Conservation (phyloP, 1,140 invertebrate genomes). For the Oryctes rhinoceros region DNA sequence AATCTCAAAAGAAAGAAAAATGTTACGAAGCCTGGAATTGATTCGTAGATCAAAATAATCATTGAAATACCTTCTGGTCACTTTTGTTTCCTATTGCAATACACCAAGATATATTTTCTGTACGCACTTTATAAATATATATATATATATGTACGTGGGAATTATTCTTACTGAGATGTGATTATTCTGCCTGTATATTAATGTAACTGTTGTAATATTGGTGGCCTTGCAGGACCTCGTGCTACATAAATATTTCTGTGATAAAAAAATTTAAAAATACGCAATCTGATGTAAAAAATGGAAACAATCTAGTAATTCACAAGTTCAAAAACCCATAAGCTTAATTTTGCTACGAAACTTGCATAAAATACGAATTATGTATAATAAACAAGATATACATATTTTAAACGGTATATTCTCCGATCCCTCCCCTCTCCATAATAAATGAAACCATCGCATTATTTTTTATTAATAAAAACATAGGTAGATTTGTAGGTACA, state of each 20-base stretch:
- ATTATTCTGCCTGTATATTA: conserved; percentile 21
- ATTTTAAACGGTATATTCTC: neutral
- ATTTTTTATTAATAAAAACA: too few relatives aligned
- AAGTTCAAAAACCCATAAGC: neutral
- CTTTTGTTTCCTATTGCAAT: neutral
- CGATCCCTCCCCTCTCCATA: neutral
- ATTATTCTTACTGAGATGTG: neutral
- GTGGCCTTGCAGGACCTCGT: conserved; percentile 42
- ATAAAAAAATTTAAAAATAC: conserved; percentile 39
- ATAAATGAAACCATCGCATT: too few relatives aligned
- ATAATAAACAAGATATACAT: neutral
- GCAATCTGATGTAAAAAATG: neutral
- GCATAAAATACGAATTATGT: conserved; percentile 1
- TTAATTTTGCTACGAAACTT: conserved; percentile 37
- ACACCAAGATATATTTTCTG: neutral
- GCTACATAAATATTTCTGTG: conserved; percentile 40
- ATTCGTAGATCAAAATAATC: neutral
- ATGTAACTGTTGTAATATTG: conserved; percentile 20
- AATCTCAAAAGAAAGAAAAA: neutral
- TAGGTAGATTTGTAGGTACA: neutral
- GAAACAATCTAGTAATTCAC: neutral
- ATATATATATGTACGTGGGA: too few relatives aligned
- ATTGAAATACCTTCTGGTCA: too few relatives aligned
- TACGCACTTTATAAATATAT: too few relatives aligned
- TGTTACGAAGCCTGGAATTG: neutral